Conservation (phyloP, 2,113 vertebrate species). For the Triplophysa rosa region DNA sequence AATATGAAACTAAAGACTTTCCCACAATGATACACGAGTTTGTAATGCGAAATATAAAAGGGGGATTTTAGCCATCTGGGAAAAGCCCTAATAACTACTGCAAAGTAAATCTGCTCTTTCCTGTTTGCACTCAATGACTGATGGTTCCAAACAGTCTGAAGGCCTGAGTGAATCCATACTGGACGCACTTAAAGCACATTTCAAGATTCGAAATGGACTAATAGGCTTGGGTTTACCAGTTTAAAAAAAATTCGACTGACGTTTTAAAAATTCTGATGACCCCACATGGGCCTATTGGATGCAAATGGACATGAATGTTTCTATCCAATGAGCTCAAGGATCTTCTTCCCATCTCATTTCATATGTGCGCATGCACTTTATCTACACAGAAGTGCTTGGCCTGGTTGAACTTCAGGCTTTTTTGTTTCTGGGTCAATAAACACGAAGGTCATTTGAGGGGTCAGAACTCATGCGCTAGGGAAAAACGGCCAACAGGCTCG, state of each 20-base stretch:
- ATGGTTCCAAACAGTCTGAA: not conserved
- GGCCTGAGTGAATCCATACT: conserved; percentile 20
- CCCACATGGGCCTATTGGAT: not conserved
- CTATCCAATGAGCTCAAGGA: too few relatives aligned
- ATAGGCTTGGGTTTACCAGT: too few relatives aligned
- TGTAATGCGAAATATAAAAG: not conserved
- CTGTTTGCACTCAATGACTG: conserved; percentile 1
- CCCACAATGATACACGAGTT: not conserved
- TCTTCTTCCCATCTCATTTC: not conserved
- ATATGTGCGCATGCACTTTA: not conserved
- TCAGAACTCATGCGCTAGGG: not conserved
- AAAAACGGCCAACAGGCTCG: not conserved
- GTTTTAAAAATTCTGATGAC: not conserved
- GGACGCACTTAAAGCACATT: conserved; percentile 15
- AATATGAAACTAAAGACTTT: not conserved
- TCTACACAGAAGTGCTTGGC: not conserved
- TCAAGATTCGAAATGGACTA: not conserved
- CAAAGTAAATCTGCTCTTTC: not conserved
- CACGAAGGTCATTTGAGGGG: not conserved
- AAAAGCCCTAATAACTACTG: conserved; percentile 4
- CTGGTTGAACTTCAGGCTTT: conserved; percentile 7
- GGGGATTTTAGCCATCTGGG: not conserved
- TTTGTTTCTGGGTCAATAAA: conserved; percentile 18
- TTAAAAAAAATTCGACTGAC: too few relatives aligned
- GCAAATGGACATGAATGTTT: not conserved